phyloP scores from a whole-genome alignment of 2,888 invertebrate species.

The Ormyrus labotus region DNA sequence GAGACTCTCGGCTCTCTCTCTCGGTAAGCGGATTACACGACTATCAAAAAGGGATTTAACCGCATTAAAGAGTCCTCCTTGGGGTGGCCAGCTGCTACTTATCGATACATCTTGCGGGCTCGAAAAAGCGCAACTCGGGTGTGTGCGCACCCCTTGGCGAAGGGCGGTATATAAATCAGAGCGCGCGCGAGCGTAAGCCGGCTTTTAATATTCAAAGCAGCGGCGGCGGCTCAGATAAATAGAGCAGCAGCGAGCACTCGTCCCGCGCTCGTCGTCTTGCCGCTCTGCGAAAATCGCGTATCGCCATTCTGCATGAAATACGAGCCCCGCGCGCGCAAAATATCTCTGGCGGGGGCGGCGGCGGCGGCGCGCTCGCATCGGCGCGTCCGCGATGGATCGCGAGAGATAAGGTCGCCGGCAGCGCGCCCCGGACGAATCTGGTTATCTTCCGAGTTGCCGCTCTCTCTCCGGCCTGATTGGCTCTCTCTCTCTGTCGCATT shows the following conservation, averaged over 20 bases:
- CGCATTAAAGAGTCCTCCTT: constrained; percentile 44
- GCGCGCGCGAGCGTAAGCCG: constrained; percentile 53
- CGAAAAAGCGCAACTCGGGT: too few species aligned
- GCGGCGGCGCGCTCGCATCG: not conserved
- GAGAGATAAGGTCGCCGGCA: constrained; percentile 59
- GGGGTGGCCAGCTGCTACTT: constrained; percentile 46
- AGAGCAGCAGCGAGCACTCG: constrained; percentile 1
- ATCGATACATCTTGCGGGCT: constrained; percentile 41
- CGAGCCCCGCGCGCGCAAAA: constrained; percentile 52
- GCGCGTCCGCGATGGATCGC: constrained; percentile 61
- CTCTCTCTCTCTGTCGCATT: constrained; percentile 45
- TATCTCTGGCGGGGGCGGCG: not conserved
- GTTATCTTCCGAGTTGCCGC: constrained; percentile 50
- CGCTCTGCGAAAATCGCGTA: constrained; percentile 12
- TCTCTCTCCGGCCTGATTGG: constrained; percentile 62
- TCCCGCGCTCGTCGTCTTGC: not conserved
- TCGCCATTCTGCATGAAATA: constrained; percentile 53
- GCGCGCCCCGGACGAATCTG: constrained; percentile 54
- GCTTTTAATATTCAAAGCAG: constrained; percentile 53
- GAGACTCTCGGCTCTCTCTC: not conserved
- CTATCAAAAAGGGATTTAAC: constrained; percentile 32
- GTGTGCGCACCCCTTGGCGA: not conserved
- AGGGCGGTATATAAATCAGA: constrained; percentile 56
- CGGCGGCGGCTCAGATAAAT: constrained; percentile 19
- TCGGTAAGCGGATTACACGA: constrained; percentile 52